Evolutionary conservation across 2,797 vertebrate species (phyloP), one percentile per base, ranked within the genome.

Genomic region (Propithecus perrieri): DNA sequence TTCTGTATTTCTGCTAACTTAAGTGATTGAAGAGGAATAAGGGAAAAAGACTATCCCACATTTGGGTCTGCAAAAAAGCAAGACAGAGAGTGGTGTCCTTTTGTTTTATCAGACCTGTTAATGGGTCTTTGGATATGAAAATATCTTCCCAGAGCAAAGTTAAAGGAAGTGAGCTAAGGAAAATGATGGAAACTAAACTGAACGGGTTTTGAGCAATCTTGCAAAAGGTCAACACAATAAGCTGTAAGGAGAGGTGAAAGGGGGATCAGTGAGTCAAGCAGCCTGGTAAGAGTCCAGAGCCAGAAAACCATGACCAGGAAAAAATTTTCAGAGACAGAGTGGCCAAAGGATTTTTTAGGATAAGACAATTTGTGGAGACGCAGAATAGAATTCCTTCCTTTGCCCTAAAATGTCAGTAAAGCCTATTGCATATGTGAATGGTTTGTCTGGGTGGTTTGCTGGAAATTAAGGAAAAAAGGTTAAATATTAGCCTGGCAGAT

Each of bases 351-450:
- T 46, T 75, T 72, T 89, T 55, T 41, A 90, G 33, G 26, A 26
- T 69, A 74, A 84, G 10, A 71, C 0, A 53, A 38, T 57, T 85
- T 57, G 8, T 20, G 75, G 18, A 89, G 11, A 35, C 43, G 3
- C 17, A 63, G 46, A 7, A 53, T 22, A 26, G 22, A 75, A 81
- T 87, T 75, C 50, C 20, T 85, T 50, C n/a, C 7, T 26, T 69
- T 33, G 2, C 4, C 18, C 50, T 89, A 96, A 89, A 89, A 91
- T 89, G 30, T 74, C 43, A 69, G 0, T 30, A 92, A 63, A 93
- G 17, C 15, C 12, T 76, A 53, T n/a, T 33, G 33, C 22, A 80
- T 7, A 17, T 57, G 20, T 1, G 4, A 84, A 79, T 35, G 18
- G 50, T 61, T 76, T 79, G 33, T 48, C 30, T 92, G 9, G 28